Conservation (phyloP, 1,140 invertebrate species). For the Streblospio benedicti region DNA sequence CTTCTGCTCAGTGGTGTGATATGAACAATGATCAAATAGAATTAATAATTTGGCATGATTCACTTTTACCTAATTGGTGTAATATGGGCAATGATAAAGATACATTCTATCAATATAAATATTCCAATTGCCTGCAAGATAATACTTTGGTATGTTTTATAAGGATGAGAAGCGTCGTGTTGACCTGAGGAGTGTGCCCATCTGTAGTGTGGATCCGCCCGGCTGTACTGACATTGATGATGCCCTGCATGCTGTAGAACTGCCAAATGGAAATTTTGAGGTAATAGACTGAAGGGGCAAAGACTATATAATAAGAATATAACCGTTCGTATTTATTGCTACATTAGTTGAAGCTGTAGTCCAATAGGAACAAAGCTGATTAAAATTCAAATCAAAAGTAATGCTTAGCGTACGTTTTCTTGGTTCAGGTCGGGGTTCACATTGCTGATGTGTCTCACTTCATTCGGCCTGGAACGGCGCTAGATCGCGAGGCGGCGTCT, state of each 20-base stretch:
- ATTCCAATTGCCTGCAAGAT: no score
- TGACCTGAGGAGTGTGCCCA: constrained; percentile 73
- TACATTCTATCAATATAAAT: no score
- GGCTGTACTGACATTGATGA: constrained; percentile 99
- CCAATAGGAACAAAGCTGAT: no score
- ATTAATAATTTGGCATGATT: no score
- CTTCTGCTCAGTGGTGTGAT: no score
- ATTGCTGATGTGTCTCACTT: constrained; percentile 50
- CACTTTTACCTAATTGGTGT: no score
- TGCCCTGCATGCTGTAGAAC: constrained; percentile 77
- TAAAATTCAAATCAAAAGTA: no score
- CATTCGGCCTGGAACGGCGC: constrained; percentile 42
- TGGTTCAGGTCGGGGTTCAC: constrained; percentile 45
- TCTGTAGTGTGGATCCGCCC: constrained; percentile 96
- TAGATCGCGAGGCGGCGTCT: constrained; percentile 44
- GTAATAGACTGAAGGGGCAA: constrained; percentile 39
- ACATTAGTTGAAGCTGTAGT: no score
- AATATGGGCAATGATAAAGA: no score
- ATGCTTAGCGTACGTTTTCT: no score
- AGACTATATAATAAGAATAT: constrained; percentile 11
- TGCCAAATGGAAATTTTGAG: constrained; percentile 70
- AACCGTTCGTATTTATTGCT: no score
- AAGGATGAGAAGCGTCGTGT: constrained; percentile 69
- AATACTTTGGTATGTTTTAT: constrained; percentile 28
- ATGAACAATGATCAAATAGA: no score